These are phyloP conservation scores for Spea multiplicata DNA, from an alignment of 2,113 vertebrate species.

Conservation along the genomic window DNA sequence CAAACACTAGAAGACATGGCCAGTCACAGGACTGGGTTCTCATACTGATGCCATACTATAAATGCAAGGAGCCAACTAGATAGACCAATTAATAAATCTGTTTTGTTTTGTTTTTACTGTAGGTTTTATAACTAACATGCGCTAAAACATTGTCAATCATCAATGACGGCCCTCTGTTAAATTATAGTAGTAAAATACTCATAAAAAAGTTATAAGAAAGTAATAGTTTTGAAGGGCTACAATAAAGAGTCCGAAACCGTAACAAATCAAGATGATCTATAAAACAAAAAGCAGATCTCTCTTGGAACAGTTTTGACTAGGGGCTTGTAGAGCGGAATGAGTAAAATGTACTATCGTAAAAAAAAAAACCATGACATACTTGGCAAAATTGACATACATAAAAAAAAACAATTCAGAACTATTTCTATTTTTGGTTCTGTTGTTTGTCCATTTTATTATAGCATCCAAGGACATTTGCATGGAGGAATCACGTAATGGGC, in stretches of 20 bases:
- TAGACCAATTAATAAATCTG: too few relatives aligned
- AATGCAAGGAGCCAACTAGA: too few relatives aligned
- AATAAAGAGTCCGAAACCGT: slow-evolving; percentile 1
- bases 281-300: not conserved
- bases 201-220: slow-evolving; percentile 49
- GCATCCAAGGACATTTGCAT: not conserved
- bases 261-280: not conserved
- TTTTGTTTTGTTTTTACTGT: too few relatives aligned
- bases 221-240: not conserved
- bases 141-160: not conserved
- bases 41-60: too few relatives aligned
- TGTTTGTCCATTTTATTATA: not conserved
- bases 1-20: too few relatives aligned
- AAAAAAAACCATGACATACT: not conserved
- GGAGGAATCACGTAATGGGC: not conserved
- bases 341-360: not conserved
- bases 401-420: not conserved
- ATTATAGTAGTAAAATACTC: slow-evolving; percentile 53
- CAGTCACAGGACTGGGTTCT: too few relatives aligned
- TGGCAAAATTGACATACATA: not conserved
- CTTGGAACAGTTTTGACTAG: not conserved
- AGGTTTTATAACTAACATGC: too few relatives aligned
- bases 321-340: not conserved
- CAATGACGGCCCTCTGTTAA: not conserved
- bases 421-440: not conserved